phyloP scores from a whole-genome alignment of 1,140 invertebrate species.

The Paralvinella palmiformis region DNA sequence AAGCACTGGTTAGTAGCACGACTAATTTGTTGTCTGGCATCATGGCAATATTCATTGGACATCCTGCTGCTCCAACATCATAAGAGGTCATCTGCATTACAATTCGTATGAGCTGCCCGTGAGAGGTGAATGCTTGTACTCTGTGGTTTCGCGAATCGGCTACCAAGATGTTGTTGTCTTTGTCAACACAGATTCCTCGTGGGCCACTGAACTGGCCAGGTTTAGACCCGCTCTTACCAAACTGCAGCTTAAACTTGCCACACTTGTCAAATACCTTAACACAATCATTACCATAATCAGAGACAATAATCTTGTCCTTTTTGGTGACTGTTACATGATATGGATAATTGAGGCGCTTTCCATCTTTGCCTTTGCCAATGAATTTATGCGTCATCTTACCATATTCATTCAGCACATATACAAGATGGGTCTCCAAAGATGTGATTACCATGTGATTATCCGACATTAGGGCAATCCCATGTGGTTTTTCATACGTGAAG shows the following conservation, averaged over 20 bases:
- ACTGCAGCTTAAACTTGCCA: not conserved
- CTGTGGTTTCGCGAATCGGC: constrained; percentile 16
- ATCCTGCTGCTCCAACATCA: not conserved
- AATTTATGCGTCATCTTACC: constrained; percentile 10
- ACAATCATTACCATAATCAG: constrained; percentile 5
- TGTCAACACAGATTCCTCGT: constrained; percentile 11
- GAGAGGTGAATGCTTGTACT: constrained; percentile 18
- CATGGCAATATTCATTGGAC: not conserved
- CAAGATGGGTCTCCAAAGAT: constrained; percentile 16
- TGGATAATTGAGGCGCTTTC: constrained; percentile 4
- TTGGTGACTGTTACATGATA: constrained; percentile 12
- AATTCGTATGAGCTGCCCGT: constrained; percentile 25
- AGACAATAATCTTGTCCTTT: constrained; percentile 22
- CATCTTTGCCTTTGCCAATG: not conserved
- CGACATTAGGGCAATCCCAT: constrained; percentile 31
- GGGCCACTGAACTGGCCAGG: constrained; percentile 10
- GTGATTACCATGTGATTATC: constrained; percentile 33
- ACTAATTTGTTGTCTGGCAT: not conserved
- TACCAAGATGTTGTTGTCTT: constrained; percentile 14
- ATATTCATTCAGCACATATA: not conserved
- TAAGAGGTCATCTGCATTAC: constrained; percentile 11
- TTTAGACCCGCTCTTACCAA: not conserved
- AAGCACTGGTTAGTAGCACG: not conserved
- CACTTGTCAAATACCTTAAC: constrained; percentile 12
- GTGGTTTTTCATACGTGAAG: constrained; percentile 36